Percentiles rank a stretch among this genome's conserved stretches.
Evolutionary conservation across 2,113 vertebrate species (phyloP).

Genomic region (Irena cyanogastra): DNA sequence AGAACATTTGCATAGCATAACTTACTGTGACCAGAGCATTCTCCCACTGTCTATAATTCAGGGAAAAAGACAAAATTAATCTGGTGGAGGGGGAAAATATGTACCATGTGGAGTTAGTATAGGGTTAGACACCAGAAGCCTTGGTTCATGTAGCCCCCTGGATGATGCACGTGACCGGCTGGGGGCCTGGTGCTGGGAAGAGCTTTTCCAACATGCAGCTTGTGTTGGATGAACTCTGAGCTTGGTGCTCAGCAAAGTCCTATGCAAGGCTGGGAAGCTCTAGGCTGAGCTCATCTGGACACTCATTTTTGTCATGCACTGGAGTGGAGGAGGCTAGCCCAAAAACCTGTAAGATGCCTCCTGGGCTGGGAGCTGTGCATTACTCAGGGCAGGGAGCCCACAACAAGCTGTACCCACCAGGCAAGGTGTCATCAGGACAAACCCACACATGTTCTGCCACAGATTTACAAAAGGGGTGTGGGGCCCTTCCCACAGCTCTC

Average conservation of each 20-base stretch:
- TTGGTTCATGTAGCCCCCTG: background rate
- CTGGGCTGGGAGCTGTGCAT: background rate
- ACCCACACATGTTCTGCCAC: background rate
- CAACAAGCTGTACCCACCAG: fast-evolving
- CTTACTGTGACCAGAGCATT: background rate
- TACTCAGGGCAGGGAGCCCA: background rate
- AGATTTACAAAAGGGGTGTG: background rate
- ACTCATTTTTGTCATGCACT: background rate
- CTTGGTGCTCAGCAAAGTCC: background rate
- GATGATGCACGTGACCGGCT: fast-evolving
- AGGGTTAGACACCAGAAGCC: fast-evolving
- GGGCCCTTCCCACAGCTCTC: background rate
- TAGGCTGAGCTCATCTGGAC: background rate
- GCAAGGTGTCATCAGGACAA: background rate
- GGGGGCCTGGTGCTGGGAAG: background rate
- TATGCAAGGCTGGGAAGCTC: background rate
- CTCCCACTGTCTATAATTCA: background rate
- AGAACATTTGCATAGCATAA: background rate
- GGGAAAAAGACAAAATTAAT: background rate
- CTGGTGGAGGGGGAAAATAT: fast-evolving
- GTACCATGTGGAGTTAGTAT: background rate
- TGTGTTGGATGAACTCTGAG: background rate
- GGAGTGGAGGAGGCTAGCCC: background rate
- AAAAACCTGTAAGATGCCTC: background rate
- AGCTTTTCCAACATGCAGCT: background rate